phyloP scores from a whole-genome alignment of 2,797 vertebrate genomes.

The Choloepus didactylus region DNA sequence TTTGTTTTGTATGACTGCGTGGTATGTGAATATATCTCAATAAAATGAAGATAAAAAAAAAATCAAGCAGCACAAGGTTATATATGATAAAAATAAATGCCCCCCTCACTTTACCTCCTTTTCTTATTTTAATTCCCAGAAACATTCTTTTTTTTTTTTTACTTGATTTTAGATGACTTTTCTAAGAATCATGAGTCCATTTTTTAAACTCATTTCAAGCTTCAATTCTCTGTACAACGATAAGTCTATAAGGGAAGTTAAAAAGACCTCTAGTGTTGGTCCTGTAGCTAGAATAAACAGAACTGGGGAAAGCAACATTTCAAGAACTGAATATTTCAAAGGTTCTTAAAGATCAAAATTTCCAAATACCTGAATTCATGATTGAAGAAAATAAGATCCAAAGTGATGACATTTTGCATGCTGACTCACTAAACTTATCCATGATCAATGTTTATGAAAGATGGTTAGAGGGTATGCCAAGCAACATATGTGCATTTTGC shows the following conservation, averaged over 20 bases:
- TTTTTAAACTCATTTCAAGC: slow-evolving; percentile 64
- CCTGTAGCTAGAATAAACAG: background rate
- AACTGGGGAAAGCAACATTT: background rate
- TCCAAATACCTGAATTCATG: background rate
- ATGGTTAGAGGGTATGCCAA: background rate
- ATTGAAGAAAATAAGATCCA: background rate
- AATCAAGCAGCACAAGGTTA: background rate
- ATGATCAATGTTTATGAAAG: background rate
- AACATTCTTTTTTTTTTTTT: background rate
- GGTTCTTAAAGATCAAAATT: background rate
- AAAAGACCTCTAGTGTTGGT: background rate
- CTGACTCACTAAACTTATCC: background rate
- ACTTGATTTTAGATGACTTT: slow-evolving; percentile 44
- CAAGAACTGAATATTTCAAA: background rate
- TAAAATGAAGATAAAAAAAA: too few relatives aligned
- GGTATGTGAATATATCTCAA: too few relatives aligned
- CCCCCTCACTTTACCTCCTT: background rate
- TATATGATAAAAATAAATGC: background rate
- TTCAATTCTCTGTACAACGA: slow-evolving; percentile 22
- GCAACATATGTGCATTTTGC: background rate
- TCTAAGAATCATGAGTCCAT: slow-evolving; percentile 40
- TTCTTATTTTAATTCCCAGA: background rate
- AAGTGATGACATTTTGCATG: background rate
- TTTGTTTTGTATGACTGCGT: too few relatives aligned
- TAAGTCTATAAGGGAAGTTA: background rate